Base-by-base conservation (phyloP, 2,888 invertebrate species). In the Cryptocephalus primarius region DNA sequence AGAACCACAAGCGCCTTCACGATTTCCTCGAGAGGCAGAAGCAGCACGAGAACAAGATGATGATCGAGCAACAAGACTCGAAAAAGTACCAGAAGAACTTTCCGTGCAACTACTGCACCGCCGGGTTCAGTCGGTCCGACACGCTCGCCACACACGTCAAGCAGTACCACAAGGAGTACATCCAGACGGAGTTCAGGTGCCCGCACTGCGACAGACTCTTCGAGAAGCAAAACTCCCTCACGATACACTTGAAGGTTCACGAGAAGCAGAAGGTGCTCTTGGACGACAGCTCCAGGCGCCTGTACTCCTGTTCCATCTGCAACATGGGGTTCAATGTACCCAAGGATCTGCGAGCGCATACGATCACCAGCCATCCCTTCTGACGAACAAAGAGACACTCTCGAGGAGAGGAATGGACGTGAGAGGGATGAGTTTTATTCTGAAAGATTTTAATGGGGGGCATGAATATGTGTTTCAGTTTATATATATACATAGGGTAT, bases 181-280 rank as follows among this genome's bases (percentile, higher is more conserved):
- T 72, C 63, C 72, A 33, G 64, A 73, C 49, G 1, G 60, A 55
- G 8, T 77, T 77, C 56, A 75, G 75, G 63, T 83, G 83, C 56
- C 77, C 77, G 54, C 74, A 80, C 44, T 83, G 83, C 55, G 78
- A 78, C 1, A 79, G 81, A 51, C 72, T 74, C 0, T 76, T 83
- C 43, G 75, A 73, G 49, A 80, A 82, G 10, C 79, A 79, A 14
- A 69, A 75, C 12, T 81, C 83, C 9, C 63, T 83, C 32, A 79
- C 78, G 43, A 82, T 70, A 68, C 83, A 76, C 66, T 74, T 67
- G 66, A 80, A 73, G 63, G 79, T 62, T 72, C 82, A 68, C 71
- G 79, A 68, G 66, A 77, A 62, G 60, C 75, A 60, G 65, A 78
- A 66, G 54, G 14, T 22, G 12, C 31, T 4, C 33, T 4, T 33